A percentile compares a stretch with the other conserved stretches of the same genome.
These are phyloP conservation scores for Phrynosoma blainvillii DNA, from an alignment of 2,113 vertebrate genomes.

Conservation along the genomic window DNA sequence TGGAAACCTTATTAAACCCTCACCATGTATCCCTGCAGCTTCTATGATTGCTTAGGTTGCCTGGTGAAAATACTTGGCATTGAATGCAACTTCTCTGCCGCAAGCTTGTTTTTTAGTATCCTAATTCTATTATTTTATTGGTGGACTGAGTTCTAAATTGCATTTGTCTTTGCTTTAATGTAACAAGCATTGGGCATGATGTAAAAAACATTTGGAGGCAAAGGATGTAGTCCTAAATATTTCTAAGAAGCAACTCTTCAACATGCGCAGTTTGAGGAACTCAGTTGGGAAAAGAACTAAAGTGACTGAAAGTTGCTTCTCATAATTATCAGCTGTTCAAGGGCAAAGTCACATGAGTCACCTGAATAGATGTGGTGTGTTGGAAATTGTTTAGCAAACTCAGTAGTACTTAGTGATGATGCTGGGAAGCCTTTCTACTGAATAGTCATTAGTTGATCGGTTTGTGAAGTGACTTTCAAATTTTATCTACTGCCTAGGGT, in stretches of 20 bases:
- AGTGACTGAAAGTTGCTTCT: not conserved
- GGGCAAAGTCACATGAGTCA: not conserved
- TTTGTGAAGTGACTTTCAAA: constrained; percentile 1
- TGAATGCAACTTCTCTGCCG: not conserved
- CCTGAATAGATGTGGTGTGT: not conserved
- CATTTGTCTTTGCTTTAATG: not conserved
- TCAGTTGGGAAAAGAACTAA: not conserved
- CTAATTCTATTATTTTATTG: not conserved
- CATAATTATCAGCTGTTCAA: not conserved
- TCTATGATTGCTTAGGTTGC: not conserved
- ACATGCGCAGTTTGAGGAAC: not conserved
- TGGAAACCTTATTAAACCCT: not conserved
- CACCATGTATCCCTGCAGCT: not conserved
- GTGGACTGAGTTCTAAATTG: not conserved
- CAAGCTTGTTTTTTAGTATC: not conserved
- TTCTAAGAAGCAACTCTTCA: not conserved
- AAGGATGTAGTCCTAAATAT: not conserved
- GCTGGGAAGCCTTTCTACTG: not conserved
- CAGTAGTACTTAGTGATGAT: not conserved
- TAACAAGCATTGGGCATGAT: not conserved
- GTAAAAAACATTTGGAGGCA: too few relatives aligned
- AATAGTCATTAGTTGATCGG: not conserved
- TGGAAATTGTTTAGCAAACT: not conserved
- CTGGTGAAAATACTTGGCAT: not conserved
- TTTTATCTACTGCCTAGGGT: constrained; percentile 4